Evolutionary conservation across 2,113 vertebrate species (phyloP).

Genomic region (Hyaena hyaena): DNA sequence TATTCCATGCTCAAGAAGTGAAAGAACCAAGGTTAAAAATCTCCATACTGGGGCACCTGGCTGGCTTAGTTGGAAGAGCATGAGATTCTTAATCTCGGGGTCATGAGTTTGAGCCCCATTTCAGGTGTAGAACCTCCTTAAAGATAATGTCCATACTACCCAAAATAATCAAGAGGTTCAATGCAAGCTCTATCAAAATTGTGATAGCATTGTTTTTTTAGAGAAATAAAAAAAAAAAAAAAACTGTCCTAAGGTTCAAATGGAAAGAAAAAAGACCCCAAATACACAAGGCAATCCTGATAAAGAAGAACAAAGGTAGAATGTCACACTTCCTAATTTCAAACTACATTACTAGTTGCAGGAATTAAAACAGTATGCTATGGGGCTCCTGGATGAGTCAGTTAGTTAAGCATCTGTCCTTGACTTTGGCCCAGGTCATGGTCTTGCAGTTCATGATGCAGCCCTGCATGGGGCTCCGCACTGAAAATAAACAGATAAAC

Average conservation of each 20-base stretch:
- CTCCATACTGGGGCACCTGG: background rate
- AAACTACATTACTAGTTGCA: background rate
- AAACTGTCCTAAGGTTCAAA: background rate
- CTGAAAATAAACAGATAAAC: no score
- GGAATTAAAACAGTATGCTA: background rate
- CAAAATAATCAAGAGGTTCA: background rate
- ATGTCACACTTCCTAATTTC: background rate
- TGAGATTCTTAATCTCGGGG: background rate
- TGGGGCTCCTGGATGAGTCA: no score
- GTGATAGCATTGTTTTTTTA: background rate
- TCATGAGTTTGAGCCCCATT: background rate
- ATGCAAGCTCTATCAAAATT: background rate
- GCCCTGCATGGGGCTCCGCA: no score
- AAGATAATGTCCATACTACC: background rate
- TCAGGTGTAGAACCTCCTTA: background rate
- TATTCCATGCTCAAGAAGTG: background rate
- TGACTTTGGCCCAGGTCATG: no score
- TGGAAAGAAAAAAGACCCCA: background rate
- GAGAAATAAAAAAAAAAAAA: background rate
- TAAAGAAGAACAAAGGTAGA: background rate
- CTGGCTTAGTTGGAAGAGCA: background rate
- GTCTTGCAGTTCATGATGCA: no score
- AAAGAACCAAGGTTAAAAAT: background rate
- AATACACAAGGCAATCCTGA: background rate
- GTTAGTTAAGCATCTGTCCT: no score